A percentile compares a stretch with the other conserved stretches of the same genome.
These are phyloP conservation scores for Nipponacmea schrenckii DNA, from an alignment of 2,888 invertebrate species.

Conservation along the genomic window DNA sequence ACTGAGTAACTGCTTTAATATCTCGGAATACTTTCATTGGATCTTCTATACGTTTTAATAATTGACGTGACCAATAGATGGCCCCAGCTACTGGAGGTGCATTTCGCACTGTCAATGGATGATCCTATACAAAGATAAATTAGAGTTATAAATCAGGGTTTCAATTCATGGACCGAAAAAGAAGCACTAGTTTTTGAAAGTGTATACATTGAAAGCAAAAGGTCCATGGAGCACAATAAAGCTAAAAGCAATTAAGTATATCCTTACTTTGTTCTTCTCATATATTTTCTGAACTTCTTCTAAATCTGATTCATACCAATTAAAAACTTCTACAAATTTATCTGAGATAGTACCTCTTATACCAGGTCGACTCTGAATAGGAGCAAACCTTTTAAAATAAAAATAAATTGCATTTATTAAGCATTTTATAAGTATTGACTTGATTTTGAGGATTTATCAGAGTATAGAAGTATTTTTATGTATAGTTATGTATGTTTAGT, in stretches of 20 bases:
- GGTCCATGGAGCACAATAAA: too few species aligned
- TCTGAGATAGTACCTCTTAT: conserved; percentile 60
- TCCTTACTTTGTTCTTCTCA: conserved; percentile 64
- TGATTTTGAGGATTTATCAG: too few species aligned
- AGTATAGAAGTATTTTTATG: too few species aligned
- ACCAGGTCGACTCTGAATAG: conserved; percentile 59
- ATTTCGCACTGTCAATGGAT: conserved; percentile 62
- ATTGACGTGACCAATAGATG: conserved; percentile 65
- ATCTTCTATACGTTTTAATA: conserved; percentile 65
- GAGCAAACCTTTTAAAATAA: conserved; percentile 49
- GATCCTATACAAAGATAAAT: conserved; percentile 43
- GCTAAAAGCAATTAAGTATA: too few species aligned
- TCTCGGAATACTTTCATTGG: conserved; percentile 67
- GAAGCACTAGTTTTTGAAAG: too few species aligned
- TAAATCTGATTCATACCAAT: conserved; percentile 65
- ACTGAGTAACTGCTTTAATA: conserved; percentile 61
- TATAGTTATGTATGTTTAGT: too few species aligned
- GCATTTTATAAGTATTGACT: too few species aligned
- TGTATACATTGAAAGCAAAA: too few species aligned
- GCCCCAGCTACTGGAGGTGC: conserved; percentile 68
- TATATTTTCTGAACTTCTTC: conserved; percentile 64
- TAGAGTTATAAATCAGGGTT: background rate
- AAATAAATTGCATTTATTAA: background rate
- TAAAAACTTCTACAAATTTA: conserved; percentile 65
- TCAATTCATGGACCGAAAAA: background rate